A percentile compares a stretch with the other conserved stretches of the same genome.
These are phyloP conservation scores for Aurelia sp. DNA, from an alignment of 30 jellyfish, hydroid and myxozoan genomes.

Conservation along the genomic window DNA sequence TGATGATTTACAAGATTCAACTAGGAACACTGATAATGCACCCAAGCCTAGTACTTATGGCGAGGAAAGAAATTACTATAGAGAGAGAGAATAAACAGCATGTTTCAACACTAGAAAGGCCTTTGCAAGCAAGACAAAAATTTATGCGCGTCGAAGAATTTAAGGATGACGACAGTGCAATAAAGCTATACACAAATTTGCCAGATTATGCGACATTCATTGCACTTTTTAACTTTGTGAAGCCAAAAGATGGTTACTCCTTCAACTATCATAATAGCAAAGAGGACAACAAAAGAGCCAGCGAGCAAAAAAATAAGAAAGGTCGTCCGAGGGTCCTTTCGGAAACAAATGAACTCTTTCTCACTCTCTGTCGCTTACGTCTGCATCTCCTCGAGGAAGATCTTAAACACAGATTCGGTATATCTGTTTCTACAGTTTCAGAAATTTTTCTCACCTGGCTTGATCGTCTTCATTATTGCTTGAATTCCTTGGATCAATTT, in stretches of 20 bases:
- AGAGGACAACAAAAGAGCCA: neutral
- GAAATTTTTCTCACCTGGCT: slow-evolving; percentile 32
- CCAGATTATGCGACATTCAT: slow-evolving; percentile 21
- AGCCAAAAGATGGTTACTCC: slow-evolving; percentile 12
- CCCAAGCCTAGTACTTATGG: no score
- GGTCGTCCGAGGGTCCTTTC: slow-evolving; percentile 37
- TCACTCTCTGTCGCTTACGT: neutral
- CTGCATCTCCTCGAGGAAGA: slow-evolving; percentile 22
- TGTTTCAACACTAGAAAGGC: no score
- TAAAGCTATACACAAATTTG: neutral
- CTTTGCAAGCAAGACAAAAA: no score
- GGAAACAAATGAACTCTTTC: slow-evolving; percentile 8
- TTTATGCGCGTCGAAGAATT: neutral
- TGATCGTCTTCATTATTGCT: slow-evolving; percentile 29
- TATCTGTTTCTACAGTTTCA: neutral
- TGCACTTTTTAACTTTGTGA: slow-evolving; percentile 9
- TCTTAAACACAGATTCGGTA: neutral
- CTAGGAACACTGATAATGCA: no score
- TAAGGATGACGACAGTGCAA: slow-evolving; percentile 11
- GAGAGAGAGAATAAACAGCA: no score
- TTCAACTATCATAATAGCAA: slow-evolving; percentile 1
- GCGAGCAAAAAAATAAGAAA: neutral
- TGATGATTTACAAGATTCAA: no score
- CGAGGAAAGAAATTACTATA: no score
- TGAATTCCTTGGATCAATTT: neutral